Base-by-base conservation (phyloP, 2,888 invertebrate species). In the Parasteatoda lunata region DNA sequence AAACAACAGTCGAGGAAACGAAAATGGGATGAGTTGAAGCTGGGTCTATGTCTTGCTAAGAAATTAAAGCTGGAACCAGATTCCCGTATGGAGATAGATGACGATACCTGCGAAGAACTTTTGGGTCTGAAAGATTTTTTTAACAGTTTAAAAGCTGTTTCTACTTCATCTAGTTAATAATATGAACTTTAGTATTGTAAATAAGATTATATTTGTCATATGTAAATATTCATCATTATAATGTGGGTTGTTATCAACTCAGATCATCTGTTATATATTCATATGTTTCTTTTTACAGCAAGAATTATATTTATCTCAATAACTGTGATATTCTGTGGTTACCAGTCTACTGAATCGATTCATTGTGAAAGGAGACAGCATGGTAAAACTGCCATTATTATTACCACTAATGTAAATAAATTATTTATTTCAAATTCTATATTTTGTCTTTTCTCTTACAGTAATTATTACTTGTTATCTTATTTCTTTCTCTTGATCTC, bases 1-100 rank as follows among this genome's bases (percentile, higher is more conserved):
- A 88, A 88, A 47, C 88, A 88, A 64, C 80, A 84, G 64, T 77
- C n/a, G 48, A 79, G 88, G 52, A 88, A 88, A 49, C 75, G 88
- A 52, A 88, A 88, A 51, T 88, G 88, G 88, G 84, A 84, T 47
- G 84, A 84, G 73, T 0, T 88, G 30, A 88, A 73, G 64, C 77
- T 51, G 6, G 84, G 77, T 30, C 77, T 51, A 4, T 80, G 77
- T 30, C 7, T 88, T 15, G 72, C 49, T 13, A 88, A 88, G 15
- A 77, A 49, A 9, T 15, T 72, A 4, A 71, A 47, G 30, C 8
- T 49, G 8, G 66, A 69, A 5, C 47, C 48, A 8, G 64, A 69
- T 9, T 13, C n/a, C 5, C 73, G 76, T 48, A 49, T 69, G 4
- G 85, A 85, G 65, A 80, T 82, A n/a, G 82, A 71, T 5, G 85